These are phyloP conservation scores for Pseudomyrmex pallidus DNA, from an alignment of 1,140 invertebrate species.

Conservation along the genomic window DNA sequence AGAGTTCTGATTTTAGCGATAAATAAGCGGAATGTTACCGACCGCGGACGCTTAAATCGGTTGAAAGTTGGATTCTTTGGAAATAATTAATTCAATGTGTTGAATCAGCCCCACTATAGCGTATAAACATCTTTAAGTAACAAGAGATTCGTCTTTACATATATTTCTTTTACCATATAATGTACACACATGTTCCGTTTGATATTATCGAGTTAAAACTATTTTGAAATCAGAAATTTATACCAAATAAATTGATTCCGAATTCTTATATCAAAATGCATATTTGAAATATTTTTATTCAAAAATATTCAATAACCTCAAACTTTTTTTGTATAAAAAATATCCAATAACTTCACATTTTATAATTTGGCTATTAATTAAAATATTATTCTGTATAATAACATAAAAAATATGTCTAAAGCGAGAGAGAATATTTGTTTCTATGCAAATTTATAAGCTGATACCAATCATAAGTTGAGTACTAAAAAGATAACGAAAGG, in stretches of 20 bases:
- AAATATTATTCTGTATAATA: neutral
- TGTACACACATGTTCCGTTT: neutral
- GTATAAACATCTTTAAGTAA: conserved; percentile 37
- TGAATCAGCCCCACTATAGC: conserved; percentile 14
- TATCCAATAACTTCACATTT: neutral
- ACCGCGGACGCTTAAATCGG: conserved; percentile 44
- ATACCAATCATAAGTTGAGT: conserved; percentile 9
- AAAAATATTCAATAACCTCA: neutral
- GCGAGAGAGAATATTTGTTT: conserved; percentile 6
- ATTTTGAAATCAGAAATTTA: neutral
- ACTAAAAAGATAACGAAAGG: conserved; percentile 50
- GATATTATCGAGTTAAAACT: too few relatives aligned
- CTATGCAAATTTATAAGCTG: conserved; percentile 9
- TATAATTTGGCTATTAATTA: conserved; percentile 4
- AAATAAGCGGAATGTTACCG: conserved; percentile 19
- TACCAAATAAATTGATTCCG: neutral
- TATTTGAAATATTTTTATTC: neutral
- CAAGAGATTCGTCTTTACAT: conserved; percentile 22
- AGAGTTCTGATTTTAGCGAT: conserved; percentile 38
- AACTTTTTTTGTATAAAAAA: neutral
- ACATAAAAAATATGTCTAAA: neutral
- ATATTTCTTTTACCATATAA: neutral
- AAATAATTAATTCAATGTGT: conserved; percentile 25
- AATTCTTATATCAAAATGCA: neutral
- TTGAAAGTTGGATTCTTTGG: conserved; percentile 36